Evolutionary conservation across 2,888 invertebrate genomes (phyloP), one percentile per base, ranked within the genome.

Genomic region (Podotricha telesiphe): DNA sequence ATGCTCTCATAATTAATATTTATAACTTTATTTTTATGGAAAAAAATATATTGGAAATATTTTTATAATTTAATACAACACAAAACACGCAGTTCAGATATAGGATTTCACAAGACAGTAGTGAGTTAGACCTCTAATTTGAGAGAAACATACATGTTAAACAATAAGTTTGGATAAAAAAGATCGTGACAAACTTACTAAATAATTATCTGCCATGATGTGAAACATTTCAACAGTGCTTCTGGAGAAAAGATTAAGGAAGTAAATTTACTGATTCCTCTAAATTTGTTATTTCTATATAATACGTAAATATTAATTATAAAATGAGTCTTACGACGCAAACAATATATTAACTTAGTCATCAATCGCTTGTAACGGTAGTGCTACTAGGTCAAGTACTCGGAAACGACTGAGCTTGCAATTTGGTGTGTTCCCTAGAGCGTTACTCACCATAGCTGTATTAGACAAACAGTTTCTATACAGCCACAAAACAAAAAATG

Each of bases 371-470:
- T 62, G 72, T 77, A 77, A 77, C 78, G 76, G 78, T 77, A 76
- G 73, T 66, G 68, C 50, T 70, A 70, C 62, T 73, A 78, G 88
- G 88, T 86, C 88, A 85, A 80, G 80, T 87, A 86, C 86, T 85
- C 77, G 80, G 87, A 87, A 88, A 81, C 81, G 80, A 77, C 78
- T 81, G 78, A 79, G 76, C 77, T 77, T 74, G 71, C 72, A 73
- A 72, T 71, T 56, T 65, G 69, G 71, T 73, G 62, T 66, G 66
- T 66, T 74, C 71, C 73, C 68, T 37, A 34, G 34, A 17, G 75
- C 55, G 63, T 72, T 72, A 73, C 73, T 82, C 80, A 85, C 80
- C 65, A 48, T 37, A 1, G 11, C 19, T 45, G 20, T 28, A 17
- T 47, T 34, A 62, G 48, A 34, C 48, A 47, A 19, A 50, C 61